These are phyloP conservation scores for Nycteola revayana DNA, from an alignment of 2,888 invertebrate genomes.

Conservation along the genomic window DNA sequence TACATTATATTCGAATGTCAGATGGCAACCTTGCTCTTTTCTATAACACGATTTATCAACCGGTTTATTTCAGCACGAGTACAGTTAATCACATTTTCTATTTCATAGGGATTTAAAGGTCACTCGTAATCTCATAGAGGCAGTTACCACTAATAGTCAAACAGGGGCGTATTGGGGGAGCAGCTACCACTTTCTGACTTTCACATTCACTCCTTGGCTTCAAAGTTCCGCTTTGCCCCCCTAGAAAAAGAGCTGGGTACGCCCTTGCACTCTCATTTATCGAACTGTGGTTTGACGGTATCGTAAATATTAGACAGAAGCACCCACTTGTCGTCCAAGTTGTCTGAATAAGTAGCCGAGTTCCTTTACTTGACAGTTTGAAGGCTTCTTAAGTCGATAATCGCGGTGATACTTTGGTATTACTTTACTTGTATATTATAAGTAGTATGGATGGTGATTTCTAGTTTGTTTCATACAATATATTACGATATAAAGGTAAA, in stretches of 20 bases:
- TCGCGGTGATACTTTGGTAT: no score
- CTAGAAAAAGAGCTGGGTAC: no score
- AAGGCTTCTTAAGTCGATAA: conserved; percentile 13
- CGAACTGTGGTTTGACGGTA: conserved; percentile 15
- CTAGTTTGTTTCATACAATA: no score
- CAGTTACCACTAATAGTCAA: no score
- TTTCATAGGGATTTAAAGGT: conserved; percentile 29
- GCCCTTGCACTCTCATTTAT: conserved; percentile 10
- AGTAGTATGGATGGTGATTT: no score
- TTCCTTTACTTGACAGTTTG: conserved; percentile 17
- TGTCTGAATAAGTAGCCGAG: conserved; percentile 13
- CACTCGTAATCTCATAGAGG: conserved; percentile 24
- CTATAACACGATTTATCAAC: conserved; percentile 18
- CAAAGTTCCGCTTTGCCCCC: no score
- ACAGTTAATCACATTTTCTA: conserved; percentile 22
- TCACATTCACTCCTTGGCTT: no score
- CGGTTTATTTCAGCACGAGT: not conserved
- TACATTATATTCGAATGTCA: conserved; percentile 21
- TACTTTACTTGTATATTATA: no score
- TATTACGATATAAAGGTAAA: no score
- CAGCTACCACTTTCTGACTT: no score
- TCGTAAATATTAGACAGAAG: conserved; percentile 8
- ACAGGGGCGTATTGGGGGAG: no score
- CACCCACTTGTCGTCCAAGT: conserved; percentile 8
- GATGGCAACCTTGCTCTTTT: conserved; percentile 26